Base-by-base conservation (phyloP, 2,888 invertebrate species). In the Parnassius orleans region DNA sequence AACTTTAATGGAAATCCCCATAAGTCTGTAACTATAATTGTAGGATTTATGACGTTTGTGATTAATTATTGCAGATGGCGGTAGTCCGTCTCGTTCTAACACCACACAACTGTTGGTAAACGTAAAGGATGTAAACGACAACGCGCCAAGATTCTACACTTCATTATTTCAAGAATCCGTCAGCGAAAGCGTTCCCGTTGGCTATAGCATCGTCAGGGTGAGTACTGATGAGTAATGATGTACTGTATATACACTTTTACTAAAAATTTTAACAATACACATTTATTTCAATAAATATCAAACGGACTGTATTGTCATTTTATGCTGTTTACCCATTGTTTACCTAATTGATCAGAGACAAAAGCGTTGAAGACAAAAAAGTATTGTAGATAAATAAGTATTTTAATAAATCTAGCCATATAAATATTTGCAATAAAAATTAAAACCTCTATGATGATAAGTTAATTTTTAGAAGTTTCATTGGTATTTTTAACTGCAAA, bases 101-200 rank as follows among this genome's bases (percentile, higher is more conserved):
- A 98, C 98, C 0, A 98, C 98, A 0, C 97, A 98, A 75, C 92
- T 99, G n/a, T 90, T 98, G 60, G 95, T 99, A 0, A 96, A 96
- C 80, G 96, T 99, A 0, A 94, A 95, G 65, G 99, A 99, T 80
- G 95, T 98, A 0, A 99, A 99, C 79, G 99, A 99, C 85, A 98
- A 99, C 83, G 93, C 96, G 0, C 98, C 98, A 0, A 92, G 96
- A 41, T 99, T 99, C 90, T 97, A 98, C 81, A 96, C 97, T 0
- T 95, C 96, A 1, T 93, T 97, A 48, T 98, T 98, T 81, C 97
- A 98, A 90, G 98, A 98, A 81, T 95, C 97, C 0, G 97, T 99
- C 3, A 94, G 97, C 50, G 99, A 99, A 83, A 97, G 96, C 79
- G 97, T 98, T 1, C 95, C 96, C 0, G 90, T 96, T 1, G 98